Evolutionary conservation across 2,113 vertebrate genomes (phyloP).

Genomic region (Picathartes gymnocephalus): DNA sequence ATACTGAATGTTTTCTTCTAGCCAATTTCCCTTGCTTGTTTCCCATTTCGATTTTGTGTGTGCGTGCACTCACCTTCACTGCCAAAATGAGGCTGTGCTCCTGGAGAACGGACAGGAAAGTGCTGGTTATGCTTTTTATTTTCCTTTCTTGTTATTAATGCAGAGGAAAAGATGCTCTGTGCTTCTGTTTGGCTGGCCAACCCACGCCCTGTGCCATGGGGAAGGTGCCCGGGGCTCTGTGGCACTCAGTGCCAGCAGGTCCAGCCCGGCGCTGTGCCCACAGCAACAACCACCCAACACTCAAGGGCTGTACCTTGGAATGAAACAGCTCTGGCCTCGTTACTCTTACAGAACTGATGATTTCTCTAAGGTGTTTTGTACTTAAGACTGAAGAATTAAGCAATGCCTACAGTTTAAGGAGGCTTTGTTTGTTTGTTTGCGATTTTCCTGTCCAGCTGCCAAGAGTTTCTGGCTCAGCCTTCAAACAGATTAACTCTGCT

Average conservation of each 20-base stretch:
- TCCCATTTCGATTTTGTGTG: neutral
- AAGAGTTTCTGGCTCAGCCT: slow-evolving; percentile 9
- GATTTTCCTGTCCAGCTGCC: slow-evolving; percentile 12
- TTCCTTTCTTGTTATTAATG: neutral
- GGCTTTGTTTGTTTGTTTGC: slow-evolving; percentile 21
- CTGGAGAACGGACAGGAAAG: rapidly evolving
- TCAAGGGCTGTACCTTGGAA: neutral
- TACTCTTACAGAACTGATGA: neutral
- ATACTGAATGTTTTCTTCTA: neutral
- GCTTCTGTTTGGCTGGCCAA: neutral
- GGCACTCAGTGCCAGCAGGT: rapidly evolving
- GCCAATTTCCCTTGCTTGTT: neutral
- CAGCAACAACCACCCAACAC: neutral
- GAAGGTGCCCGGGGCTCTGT: rapidly evolving
- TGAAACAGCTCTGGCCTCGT: neutral
- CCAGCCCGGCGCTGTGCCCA: neutral
- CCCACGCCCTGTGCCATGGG: rapidly evolving
- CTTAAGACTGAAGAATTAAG: neutral
- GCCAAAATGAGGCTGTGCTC: neutral
- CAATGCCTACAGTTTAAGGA: neutral
- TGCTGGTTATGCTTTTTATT: neutral
- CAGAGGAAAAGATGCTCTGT: neutral
- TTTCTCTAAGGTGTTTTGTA: neutral
- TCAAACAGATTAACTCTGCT: slow-evolving; percentile 6
- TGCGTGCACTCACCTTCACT: neutral